Evolutionary conservation across 1,140 invertebrate genomes (phyloP).

Genomic region (Drosophila ironensis): DNA sequence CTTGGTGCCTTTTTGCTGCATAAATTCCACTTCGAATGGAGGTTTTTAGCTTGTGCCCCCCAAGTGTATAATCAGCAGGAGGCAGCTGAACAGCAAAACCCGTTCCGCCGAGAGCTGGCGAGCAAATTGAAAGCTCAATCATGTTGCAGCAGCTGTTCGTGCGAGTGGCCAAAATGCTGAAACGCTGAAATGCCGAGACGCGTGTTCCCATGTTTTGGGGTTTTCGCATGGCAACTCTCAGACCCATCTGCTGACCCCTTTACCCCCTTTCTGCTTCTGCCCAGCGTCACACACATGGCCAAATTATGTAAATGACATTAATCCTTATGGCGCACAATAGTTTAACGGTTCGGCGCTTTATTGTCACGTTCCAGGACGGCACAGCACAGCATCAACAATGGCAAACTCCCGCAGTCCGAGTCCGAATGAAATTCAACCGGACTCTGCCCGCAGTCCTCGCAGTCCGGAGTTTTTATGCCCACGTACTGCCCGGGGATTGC

Average conservation of each 20-base stretch:
- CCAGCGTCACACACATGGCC: constrained; percentile 30
- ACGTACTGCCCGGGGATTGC: constrained; percentile 58
- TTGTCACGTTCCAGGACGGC: constrained; percentile 61
- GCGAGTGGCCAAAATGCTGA: constrained; percentile 53
- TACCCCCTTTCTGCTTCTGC: no score
- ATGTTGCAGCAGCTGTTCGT: constrained; percentile 76
- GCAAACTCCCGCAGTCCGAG: constrained; percentile 44
- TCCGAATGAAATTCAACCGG: constrained; percentile 17
- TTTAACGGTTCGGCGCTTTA: constrained; percentile 76
- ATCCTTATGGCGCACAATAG: constrained; percentile 78
- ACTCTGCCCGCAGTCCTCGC: constrained; percentile 3
- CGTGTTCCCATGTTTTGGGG: constrained; percentile 15
- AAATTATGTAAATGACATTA: constrained; percentile 79
- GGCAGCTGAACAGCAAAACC: neutral
- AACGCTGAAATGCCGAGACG: constrained; percentile 37
- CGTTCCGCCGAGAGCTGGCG: constrained; percentile 27
- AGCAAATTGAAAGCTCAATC: constrained; percentile 78
- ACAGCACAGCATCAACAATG: constrained; percentile 30
- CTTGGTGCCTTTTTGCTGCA: no score
- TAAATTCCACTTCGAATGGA: no score
- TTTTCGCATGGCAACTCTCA: constrained; percentile 1
- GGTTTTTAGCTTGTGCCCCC: no score
- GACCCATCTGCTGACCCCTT: neutral
- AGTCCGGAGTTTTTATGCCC: constrained; percentile 57
- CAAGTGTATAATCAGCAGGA: neutral